Evolutionary conservation across 2,888 invertebrate species (phyloP).

Genomic region (Hemicrepidius hirtus): DNA sequence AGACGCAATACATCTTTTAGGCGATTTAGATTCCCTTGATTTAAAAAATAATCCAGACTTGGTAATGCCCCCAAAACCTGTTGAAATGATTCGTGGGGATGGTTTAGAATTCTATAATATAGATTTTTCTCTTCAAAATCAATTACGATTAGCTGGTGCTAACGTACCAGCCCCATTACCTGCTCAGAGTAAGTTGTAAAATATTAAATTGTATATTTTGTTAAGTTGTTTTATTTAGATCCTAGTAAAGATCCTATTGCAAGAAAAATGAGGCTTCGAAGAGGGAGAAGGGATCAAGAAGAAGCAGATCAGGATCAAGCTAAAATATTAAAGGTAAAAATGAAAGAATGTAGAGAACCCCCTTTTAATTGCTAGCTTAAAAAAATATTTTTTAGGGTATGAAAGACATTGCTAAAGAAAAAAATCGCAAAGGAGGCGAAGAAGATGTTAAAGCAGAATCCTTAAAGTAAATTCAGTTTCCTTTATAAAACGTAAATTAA

Average conservation of each 20-base stretch:
- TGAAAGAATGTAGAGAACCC: too few relatives aligned
- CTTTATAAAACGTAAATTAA: too few relatives aligned
- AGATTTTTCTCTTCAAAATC: constrained; percentile 97
- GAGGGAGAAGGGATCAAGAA: constrained; percentile 85
- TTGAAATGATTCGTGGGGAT: constrained; percentile 82
- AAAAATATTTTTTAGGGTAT: constrained; percentile 82
- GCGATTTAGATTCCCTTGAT: constrained; percentile 92
- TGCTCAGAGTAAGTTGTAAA: constrained; percentile 76
- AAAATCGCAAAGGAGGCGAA: constrained; percentile 82
- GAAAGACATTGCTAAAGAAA: constrained; percentile 90
- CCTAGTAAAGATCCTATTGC: constrained; percentile 94
- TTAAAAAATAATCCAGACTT: constrained; percentile 95
- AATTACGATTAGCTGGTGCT: constrained; percentile 93
- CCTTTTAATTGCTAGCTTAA: too few relatives aligned
- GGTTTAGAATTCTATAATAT: constrained; percentile 97
- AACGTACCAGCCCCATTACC: constrained; percentile 84
- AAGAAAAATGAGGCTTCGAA: constrained; percentile 90
- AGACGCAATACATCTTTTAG: constrained; percentile 96
- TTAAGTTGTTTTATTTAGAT: constrained; percentile 68
- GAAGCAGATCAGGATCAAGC: constrained; percentile 91
- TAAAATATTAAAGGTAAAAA: constrained; percentile 92
- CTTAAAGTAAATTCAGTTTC: constrained; percentile 82
- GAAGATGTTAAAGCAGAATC: constrained; percentile 81
- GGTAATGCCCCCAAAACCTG: constrained; percentile 98
- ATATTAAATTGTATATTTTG: too few relatives aligned